Evolutionary conservation across 2,888 invertebrate genomes (phyloP), one percentile per base, ranked within the genome.

Genomic region (Camponotus fellah): DNA sequence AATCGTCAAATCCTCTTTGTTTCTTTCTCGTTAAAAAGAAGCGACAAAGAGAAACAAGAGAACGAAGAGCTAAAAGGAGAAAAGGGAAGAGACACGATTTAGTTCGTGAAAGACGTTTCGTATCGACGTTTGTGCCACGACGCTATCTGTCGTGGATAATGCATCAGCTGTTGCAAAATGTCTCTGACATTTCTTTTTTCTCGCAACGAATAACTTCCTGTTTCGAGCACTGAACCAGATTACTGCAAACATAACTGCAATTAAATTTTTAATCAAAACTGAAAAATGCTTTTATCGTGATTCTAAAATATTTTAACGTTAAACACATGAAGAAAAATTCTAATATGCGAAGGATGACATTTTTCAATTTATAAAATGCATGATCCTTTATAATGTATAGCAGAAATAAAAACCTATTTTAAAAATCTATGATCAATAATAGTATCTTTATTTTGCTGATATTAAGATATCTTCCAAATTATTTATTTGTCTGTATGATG

Each of bases 131-230:
- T 86, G n/a, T 53, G 86, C 84, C 85, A 83, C 88, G 88, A 88
- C 83, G 80, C 89, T 91, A 90, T 91, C 90, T 90, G 87, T 88
- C 85, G 85, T 90, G 86, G 89, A 91, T 90, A 91, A 90, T 89
- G 91, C 90, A 89, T 90, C 88, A 85, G 85, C 87, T 82, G 80
- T 64, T 75, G 77, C 80, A 83, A 86, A 87, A 90, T 90, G 89
- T 90, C 85, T 89, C 85, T 68, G 56, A 77, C 82, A 56, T 85
- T 71, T 84, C 77, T 69, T 83, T 76, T 17, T 46, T 32, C 46
- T 56, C 49, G 17, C 46, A 60, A 43, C 43, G 60, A 80, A 80
- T 62, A 71, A 60, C 60, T 80, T 60, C 5, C 8, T 17, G 12
- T 72, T 17, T 80, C 49, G 58, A 79, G 40, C 60, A 71, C 17